Evolutionary conservation across 2,888 invertebrate species (phyloP).

Genomic region (Neoscelio sp.): DNA sequence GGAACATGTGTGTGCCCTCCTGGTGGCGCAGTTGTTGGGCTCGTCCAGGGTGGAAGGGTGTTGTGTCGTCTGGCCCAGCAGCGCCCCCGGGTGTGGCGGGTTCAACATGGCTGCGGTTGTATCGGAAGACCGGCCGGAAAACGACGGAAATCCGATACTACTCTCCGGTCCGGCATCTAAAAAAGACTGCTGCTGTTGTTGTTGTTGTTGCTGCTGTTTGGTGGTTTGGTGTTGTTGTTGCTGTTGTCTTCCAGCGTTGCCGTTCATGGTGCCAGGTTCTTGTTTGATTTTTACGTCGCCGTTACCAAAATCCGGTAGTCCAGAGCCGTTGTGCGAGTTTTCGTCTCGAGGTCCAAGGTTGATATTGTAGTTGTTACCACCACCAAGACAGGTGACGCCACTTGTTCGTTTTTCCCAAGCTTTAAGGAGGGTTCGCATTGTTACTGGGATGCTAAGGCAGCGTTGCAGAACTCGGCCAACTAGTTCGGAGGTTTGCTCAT

Average conservation of each 20-base stretch:
- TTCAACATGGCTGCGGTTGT: slow-evolving; percentile 79
- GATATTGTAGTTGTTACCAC: slow-evolving; percentile 86
- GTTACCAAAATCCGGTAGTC: slow-evolving; percentile 80
- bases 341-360: slow-evolving; percentile 86
- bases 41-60: too few relatives aligned
- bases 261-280: slow-evolving; percentile 80
- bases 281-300: slow-evolving; percentile 82
- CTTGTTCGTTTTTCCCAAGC: slow-evolving; percentile 89
- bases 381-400: slow-evolving; percentile 83
- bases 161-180: slow-evolving; percentile 84
- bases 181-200: slow-evolving; percentile 82
- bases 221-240: slow-evolving; percentile 72
- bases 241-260: slow-evolving; percentile 76
- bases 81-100: slow-evolving; percentile 79
- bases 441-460: slow-evolving; percentile 96
- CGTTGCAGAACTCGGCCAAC: slow-evolving; percentile 91
- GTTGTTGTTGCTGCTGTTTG: slow-evolving; percentile 72
- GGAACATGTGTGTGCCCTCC: too few relatives aligned
- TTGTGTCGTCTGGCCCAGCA: slow-evolving; percentile 79
- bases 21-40: slow-evolving; percentile 52
- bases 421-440: slow-evolving; percentile 93
- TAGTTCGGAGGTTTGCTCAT: slow-evolving; percentile 84
- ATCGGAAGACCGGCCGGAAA: slow-evolving; percentile 83
- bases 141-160: slow-evolving; percentile 83
- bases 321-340: slow-evolving; percentile 78